Evolutionary conservation across 2,888 invertebrate genomes (phyloP), one percentile per base, ranked within the genome.

Genomic region (Phyllotreta striolata): DNA sequence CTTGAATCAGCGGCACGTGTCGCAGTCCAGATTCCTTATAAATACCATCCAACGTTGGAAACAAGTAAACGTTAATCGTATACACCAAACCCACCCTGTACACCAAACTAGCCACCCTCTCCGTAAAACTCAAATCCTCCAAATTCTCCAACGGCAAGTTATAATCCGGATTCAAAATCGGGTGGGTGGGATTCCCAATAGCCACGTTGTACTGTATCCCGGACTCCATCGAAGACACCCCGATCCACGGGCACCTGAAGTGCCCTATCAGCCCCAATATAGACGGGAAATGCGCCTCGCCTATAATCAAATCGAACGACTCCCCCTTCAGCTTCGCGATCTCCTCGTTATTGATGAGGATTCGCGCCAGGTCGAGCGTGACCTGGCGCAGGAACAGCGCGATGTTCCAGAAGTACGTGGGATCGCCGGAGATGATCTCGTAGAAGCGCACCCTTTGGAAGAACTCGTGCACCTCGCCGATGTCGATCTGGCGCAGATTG

Each of bases 401-500:
- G 0, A 59, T 47, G 2, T 49, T n/a, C 51, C 55, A 47, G 39
- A 62, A 60, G 52, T 57, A 56, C 3, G 13, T 38, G 1, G 58
- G 44, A 35, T 65, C 55, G 6, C 60, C 62, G 1, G 47, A 55
- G 37, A 58, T 40, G 4, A 43, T 58, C 14, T 66, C 66, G 35
- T 64, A 66, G 24, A 70, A 61, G 6, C 66, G 49, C 7, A 64
- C 37, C 7, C 66, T 51, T 14, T 64, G 54, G 46, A 71, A 56
- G 10, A 69, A 62, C 7, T 73, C 68, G 49, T 83, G 81, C 0
- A 81, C 41, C 34, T 61, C 73, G 44, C 76, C 72, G 0, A 82
- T 47, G 67, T 82, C 78, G 40, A 84, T 79, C 71, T 84, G 79
- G 1, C 74, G 80, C 3, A 84, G 73, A 69, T 82, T 84, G 1